Percentiles rank a stretch among this genome's conserved stretches.
These are phyloP conservation scores for Takifugu flavidus DNA, from an alignment of 2,113 vertebrate species.

Conservation along the genomic window DNA sequence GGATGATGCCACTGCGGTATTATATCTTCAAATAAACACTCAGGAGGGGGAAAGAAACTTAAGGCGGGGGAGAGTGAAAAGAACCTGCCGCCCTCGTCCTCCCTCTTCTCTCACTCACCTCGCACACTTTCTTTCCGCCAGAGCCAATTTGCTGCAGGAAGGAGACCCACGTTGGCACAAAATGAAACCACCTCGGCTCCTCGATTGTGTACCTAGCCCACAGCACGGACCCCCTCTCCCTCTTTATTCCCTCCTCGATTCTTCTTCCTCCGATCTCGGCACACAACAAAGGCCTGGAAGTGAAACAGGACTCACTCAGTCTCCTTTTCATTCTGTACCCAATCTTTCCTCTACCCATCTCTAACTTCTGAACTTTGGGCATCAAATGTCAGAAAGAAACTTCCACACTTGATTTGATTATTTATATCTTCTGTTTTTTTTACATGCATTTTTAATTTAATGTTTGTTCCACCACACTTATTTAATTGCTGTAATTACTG, in stretches of 20 bases:
- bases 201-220: conserved; percentile 27
- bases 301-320: conserved; percentile 25
- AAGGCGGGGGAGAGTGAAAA: conserved; percentile 5
- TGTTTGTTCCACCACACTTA: too few species aligned
- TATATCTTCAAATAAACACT: conserved; percentile 16
- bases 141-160: conserved; percentile 58
- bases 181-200: conserved; percentile 57
- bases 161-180: conserved; percentile 42
- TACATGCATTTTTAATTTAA: too few species aligned
- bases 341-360: neutral
- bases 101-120: conserved; percentile 51
- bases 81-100: conserved; percentile 22
- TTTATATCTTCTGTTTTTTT: too few species aligned
- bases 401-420: too few species aligned
- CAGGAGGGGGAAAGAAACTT: conserved; percentile 4
- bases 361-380: conserved; percentile 2
- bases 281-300: conserved; percentile 52
- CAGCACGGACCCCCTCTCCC: conserved; percentile 20
- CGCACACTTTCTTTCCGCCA: conserved; percentile 58
- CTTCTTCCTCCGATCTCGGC: conserved; percentile 16
- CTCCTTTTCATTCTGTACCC: conserved; percentile 18
- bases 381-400: neutral
- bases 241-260: conserved; percentile 21
- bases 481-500: too few species aligned
- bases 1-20: conserved; percentile 23